phyloP scores from a whole-genome alignment of 2,888 invertebrate species.

The Catonia carolina region DNA sequence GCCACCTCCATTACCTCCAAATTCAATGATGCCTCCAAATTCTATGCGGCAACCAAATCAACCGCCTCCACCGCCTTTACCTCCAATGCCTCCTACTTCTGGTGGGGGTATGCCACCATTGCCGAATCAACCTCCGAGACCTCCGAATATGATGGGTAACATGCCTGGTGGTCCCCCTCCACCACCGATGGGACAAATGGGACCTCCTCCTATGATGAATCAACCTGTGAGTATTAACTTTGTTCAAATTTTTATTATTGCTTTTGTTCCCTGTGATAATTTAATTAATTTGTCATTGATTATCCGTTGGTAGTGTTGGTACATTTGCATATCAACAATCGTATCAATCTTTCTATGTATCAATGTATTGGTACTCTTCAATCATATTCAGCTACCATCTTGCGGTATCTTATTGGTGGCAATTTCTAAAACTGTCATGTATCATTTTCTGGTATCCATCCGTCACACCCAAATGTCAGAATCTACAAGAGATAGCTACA shows the following conservation, averaged over 20 bases:
- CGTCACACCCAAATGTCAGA: too few relatives aligned
- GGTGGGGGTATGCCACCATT: conserved; percentile 22
- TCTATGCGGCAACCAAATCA: conserved; percentile 12
- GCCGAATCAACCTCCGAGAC: conserved; percentile 13
- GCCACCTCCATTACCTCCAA: conserved; percentile 49
- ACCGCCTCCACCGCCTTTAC: conserved; percentile 53
- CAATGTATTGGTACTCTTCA: too few relatives aligned
- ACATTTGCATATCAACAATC: too few relatives aligned
- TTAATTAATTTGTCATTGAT: too few relatives aligned
- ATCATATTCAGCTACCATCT: too few relatives aligned
- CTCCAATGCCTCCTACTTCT: conserved; percentile 48
- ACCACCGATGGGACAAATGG: conserved; percentile 59
- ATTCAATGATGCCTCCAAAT: conserved; percentile 52
- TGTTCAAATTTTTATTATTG: neutral
- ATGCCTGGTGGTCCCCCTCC: conserved; percentile 57
- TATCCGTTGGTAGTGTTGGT: too few relatives aligned
- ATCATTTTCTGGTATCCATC: too few relatives aligned
- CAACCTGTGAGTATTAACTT: neutral
- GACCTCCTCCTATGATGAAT: conserved; percentile 48
- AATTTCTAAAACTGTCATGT: too few relatives aligned
- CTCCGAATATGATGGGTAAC: conserved; percentile 13
- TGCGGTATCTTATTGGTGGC: too few relatives aligned
- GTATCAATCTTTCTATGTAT: too few relatives aligned
- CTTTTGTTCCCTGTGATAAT: too few relatives aligned
- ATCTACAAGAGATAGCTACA: too few relatives aligned